Evolutionary conservation across 2,113 vertebrate species (phyloP).

Genomic region (Pseudorhombus dupliciocellatus): DNA sequence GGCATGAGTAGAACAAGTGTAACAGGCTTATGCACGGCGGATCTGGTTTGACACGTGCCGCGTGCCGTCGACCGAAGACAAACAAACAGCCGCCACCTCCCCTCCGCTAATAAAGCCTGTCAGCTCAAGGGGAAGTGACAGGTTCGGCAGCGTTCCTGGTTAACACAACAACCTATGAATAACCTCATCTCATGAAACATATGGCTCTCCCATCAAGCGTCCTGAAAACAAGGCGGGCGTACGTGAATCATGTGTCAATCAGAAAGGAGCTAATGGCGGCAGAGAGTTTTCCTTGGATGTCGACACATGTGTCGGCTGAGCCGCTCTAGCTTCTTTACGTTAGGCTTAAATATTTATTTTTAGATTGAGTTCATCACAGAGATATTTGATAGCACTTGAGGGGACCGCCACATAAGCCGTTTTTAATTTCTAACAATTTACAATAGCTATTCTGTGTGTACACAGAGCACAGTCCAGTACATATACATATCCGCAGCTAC

Average conservation of each 20-base stretch:
- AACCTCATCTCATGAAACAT: conserved; percentile 68
- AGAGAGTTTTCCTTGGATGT: conserved; percentile 7
- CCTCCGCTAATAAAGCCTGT: conserved; percentile 60
- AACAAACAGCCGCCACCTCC: conserved; percentile 50
- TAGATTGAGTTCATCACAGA: neutral
- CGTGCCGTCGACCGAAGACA: conserved; percentile 34
- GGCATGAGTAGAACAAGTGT: conserved; percentile 51
- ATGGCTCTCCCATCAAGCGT: conserved; percentile 58
- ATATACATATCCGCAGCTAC: neutral
- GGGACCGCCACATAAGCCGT: neutral
- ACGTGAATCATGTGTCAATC: conserved; percentile 64
- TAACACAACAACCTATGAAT: conserved; percentile 70
- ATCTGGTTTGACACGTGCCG: conserved; percentile 47
- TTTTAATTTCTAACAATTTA: neutral
- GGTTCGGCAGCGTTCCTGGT: conserved; percentile 66
- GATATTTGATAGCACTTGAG: neutral
- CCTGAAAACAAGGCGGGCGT: conserved; percentile 47
- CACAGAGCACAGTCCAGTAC: neutral
- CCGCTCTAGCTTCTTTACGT: neutral
- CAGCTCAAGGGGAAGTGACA: conserved; percentile 69
- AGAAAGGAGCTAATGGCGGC: conserved; percentile 2
- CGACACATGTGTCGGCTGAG: neutral
- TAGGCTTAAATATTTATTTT: neutral
- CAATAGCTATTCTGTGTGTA: neutral
- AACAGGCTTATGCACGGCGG: conserved; percentile 63